Evolutionary conservation across 1,140 invertebrate species (phyloP), one percentile per base, ranked within the genome.

Genomic region (Drosophila nebulosa): DNA sequence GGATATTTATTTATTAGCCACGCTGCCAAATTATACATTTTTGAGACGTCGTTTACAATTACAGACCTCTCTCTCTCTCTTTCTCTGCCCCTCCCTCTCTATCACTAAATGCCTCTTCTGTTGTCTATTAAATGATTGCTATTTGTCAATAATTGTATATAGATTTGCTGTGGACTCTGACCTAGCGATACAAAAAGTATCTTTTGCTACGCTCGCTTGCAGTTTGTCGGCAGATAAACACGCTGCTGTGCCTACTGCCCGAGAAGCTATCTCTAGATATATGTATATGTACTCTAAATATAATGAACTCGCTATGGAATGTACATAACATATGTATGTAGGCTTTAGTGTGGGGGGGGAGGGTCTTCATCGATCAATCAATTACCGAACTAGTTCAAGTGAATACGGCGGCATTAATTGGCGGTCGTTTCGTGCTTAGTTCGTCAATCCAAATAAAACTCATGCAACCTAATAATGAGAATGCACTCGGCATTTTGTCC

Each of bases 321-420:
- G 5, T 16, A 14, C 0, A 14, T 42, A 24, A 24, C 6, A 24
- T 22, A 24, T 27, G 3, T 16, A 6, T 7, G 6, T 24, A 24
- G 18, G 21, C n/a, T n/a, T n/a, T n/a, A n/a, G n/a, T 50, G 5
- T 35, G 3, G 26, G 10, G 7, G 26, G 5, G 26, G 26, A 7
- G 1, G 68, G 65, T 55, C 60, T 53, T 52, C 26, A 32, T 12
- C 69, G 56, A 73, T 64, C 70, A 73, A 72, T 72, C 70, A 72
- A 64, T 53, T 24, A 16, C 24, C 35, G 30, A 62, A 53, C 32
- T 62, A 53, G 59, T 12, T 39, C 51, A 72, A 59, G 30, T 30
- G 70, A 32, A 12, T 72, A 59, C 51, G 72, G 68, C 51, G 72
- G 50, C 72, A 61, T 73, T 73, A 73, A 73, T 73, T 73, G 70